Evolutionary conservation across 30 jellyfish, hydroid and myxozoan genomes (phyloP).

Genomic region (Cassiopea xamachana): DNA sequence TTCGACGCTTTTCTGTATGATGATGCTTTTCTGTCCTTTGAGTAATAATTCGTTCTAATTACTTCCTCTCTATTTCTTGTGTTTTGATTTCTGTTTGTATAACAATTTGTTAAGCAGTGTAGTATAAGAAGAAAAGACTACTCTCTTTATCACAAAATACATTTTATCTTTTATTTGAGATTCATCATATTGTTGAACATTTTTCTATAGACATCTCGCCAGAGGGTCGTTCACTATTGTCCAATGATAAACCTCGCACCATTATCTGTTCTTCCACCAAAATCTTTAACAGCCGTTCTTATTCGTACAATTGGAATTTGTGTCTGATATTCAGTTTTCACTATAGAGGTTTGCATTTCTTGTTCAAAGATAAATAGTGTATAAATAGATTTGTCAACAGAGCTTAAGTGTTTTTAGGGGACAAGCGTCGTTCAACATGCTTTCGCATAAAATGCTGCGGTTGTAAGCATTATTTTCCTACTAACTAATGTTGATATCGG

Average conservation of each 20-base stretch:
- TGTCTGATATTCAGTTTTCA: neutral
- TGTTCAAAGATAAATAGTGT: neutral
- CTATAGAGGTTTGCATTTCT: neutral
- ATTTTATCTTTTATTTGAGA: too few species aligned
- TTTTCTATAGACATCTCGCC: too few species aligned
- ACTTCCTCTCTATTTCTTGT: neutral
- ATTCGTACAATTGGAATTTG: neutral
- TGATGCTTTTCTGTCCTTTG: constrained; percentile 69
- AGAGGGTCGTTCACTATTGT: too few species aligned
- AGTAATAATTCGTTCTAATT: constrained; percentile 21
- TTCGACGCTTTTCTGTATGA: constrained; percentile 48
- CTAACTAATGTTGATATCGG: neutral
- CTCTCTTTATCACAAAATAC: too few species aligned
- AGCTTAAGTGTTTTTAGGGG: neutral
- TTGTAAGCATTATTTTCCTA: neutral
- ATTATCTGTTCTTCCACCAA: neutral
- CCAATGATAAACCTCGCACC: neutral
- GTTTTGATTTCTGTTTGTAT: too few species aligned
- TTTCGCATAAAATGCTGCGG: neutral
- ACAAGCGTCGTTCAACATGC: neutral
- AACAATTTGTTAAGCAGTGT: too few species aligned
- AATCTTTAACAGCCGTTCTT: neutral
- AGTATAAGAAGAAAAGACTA: too few species aligned
- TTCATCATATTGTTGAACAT: too few species aligned
- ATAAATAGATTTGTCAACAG: neutral